A percentile compares a stretch with the other conserved stretches of the same genome.
These are phyloP conservation scores for Eurystomus gularis DNA, from an alignment of 2,113 vertebrate genomes.

Conservation along the genomic window DNA sequence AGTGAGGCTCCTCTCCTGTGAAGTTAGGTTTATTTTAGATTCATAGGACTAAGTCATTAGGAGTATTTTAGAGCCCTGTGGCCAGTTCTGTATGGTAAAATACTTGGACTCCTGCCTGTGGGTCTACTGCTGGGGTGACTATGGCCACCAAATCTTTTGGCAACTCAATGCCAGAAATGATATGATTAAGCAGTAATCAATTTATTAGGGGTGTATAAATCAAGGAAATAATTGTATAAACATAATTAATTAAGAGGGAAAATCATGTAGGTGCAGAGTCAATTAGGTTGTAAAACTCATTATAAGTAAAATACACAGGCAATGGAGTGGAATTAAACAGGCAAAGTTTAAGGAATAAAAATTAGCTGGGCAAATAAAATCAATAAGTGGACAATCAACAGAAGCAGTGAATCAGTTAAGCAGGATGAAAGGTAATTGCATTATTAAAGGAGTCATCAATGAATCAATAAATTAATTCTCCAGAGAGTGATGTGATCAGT, in stretches of 20 bases:
- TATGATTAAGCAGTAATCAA: not conserved
- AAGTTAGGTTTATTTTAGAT: not conserved
- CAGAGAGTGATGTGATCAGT: not conserved
- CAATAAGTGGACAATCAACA: not conserved
- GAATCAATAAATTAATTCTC: constrained; percentile 5
- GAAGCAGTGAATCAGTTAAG: not conserved
- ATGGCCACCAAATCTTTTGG: not conserved
- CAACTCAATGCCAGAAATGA: not conserved
- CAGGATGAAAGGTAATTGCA: not conserved
- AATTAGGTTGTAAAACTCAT: constrained; percentile 34
- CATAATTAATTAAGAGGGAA: constrained; percentile 25
- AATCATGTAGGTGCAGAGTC: not conserved
- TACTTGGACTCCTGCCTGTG: not conserved
- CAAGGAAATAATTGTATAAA: constrained; percentile 44
- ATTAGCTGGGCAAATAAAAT: constrained; percentile 45
- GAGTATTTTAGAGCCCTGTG: not conserved
- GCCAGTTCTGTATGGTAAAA: not conserved
- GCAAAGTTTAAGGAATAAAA: constrained; percentile 41
- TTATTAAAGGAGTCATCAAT: constrained; percentile 26
- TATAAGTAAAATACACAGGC: constrained; percentile 3
- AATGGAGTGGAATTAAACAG: constrained; percentile 22
- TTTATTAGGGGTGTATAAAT: constrained; percentile 27
- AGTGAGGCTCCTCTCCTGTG: not conserved
- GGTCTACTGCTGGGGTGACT: not conserved
- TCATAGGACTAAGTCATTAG: not conserved